phyloP scores from a whole-genome alignment of 2,888 invertebrate genomes.

The Leistus spinibarbis region DNA sequence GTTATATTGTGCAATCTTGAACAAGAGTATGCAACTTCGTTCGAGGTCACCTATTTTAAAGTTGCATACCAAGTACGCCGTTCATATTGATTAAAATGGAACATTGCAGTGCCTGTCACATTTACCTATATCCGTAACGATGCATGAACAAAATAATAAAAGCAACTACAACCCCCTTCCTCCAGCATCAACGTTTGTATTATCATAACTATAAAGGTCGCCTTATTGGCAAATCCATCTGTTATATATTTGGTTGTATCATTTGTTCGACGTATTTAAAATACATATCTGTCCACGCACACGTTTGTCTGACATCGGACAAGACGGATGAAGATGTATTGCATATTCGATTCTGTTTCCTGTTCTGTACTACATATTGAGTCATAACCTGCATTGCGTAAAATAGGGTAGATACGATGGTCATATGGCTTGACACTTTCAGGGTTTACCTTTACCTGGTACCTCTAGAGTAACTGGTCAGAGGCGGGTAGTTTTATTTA shows the following conservation, averaged over 20 bases:
- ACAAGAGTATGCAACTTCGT: neutral
- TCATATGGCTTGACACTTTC: neutral
- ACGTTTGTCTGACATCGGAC: neutral
- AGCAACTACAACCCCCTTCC: neutral
- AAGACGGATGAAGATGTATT: slow-evolving; percentile 25
- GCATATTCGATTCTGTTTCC: neutral
- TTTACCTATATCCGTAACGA: slow-evolving; percentile 31
- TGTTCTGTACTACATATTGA: neutral
- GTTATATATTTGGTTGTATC: neutral
- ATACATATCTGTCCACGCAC: neutral
- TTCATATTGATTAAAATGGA: neutral
- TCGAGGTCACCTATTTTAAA: too few species aligned
- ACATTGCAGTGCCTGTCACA: slow-evolving; percentile 9
- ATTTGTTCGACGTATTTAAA: neutral
- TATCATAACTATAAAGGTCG: neutral
- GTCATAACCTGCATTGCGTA: slow-evolving; percentile 18
- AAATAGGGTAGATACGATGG: neutral
- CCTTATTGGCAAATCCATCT: neutral
- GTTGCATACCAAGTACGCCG: neutral
- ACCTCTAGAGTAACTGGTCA: neutral
- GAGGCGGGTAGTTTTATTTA: neutral
- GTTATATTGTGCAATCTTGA: neutral
- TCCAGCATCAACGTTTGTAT: neutral
- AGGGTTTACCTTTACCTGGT: neutral
- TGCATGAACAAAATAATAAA: slow-evolving; percentile 17